phyloP scores from a whole-genome alignment of 2,888 invertebrate species.

The Drepanosiphum platanoidis region DNA sequence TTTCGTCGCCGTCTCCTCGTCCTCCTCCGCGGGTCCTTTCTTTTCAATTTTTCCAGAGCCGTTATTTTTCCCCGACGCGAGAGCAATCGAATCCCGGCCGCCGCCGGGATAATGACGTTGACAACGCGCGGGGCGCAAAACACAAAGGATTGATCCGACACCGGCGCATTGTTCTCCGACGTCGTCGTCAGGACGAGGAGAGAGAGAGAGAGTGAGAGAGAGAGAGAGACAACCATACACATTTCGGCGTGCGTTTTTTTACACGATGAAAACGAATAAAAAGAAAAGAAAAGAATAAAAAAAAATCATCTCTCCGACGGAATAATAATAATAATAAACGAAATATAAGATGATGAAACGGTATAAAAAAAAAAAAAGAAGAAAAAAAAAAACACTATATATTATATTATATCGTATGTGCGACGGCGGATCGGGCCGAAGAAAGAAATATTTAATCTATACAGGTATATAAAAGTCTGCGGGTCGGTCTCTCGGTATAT shows the following conservation, averaged over 20 bases:
- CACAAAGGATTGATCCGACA: slow-evolving; percentile 60
- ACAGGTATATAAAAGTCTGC: not conserved
- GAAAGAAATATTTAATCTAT: slow-evolving; percentile 54
- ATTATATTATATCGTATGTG: no score
- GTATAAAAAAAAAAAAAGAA: not conserved
- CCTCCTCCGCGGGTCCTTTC: slow-evolving; percentile 3
- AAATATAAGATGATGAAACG: slow-evolving; percentile 25
- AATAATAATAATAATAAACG: slow-evolving; percentile 34
- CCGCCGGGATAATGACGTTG: slow-evolving; percentile 55
- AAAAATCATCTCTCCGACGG: slow-evolving; percentile 35
- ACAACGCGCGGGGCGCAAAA: slow-evolving; percentile 42
- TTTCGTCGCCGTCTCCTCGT: slow-evolving; percentile 23
- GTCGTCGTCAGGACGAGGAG: not conserved
- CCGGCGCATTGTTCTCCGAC: slow-evolving; percentile 53
- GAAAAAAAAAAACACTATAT: no score
- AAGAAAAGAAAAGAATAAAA: slow-evolving; percentile 19
- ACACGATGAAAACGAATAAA: slow-evolving; percentile 24
- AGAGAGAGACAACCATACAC: not conserved
- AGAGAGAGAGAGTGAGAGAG: not conserved
- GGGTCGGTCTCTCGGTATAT: no score
- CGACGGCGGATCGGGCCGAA: not conserved
- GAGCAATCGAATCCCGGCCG: slow-evolving; percentile 41
- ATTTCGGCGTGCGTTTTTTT: slow-evolving; percentile 40
- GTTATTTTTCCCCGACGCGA: slow-evolving; percentile 48
- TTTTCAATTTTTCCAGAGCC: slow-evolving; percentile 48